phyloP scores from a whole-genome alignment of 1,140 invertebrate genomes.

The Cataglyphis hispanica region DNA sequence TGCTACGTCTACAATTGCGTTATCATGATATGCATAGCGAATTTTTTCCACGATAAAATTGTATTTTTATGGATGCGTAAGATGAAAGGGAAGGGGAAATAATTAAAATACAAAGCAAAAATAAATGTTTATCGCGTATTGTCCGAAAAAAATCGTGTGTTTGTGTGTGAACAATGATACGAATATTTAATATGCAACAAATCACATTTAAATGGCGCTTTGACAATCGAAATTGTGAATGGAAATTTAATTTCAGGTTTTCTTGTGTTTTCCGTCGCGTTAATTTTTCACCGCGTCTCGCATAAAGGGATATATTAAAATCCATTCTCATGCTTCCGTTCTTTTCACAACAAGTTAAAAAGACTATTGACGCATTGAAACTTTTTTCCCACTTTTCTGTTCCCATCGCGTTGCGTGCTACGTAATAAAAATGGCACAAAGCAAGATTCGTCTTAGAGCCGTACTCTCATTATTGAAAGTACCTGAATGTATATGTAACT shows the following conservation, averaged over 20 bases:
- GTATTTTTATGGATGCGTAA: background rate
- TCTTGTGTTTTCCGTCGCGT: background rate
- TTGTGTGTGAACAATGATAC: background rate
- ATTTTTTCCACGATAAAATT: constrained; percentile 47
- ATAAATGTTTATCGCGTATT: background rate
- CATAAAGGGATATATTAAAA: constrained; percentile 43
- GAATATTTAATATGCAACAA: constrained; percentile 39
- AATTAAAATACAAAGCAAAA: constrained; percentile 3
- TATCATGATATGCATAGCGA: constrained; percentile 29
- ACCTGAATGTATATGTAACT: constrained; percentile 47
- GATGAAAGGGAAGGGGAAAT: constrained; percentile 1
- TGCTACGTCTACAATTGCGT: constrained; percentile 20
- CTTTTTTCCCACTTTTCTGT: constrained; percentile 10
- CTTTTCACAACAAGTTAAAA: constrained; percentile 52
- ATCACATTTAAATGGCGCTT: constrained; percentile 8
- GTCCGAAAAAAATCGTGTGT: background rate
- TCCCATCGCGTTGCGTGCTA: constrained; percentile 5
- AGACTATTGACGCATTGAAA: constrained; percentile 25
- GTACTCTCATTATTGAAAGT: constrained; percentile 1
- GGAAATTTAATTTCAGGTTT: constrained; percentile 12
- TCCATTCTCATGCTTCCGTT: constrained; percentile 43
- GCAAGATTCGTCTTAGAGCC: constrained; percentile 34
- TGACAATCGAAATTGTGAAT: constrained; percentile 23
- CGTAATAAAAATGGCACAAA: constrained; percentile 7
- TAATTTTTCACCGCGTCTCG: constrained; percentile 21